Percentiles rank a stretch among this genome's conserved stretches.
phyloP scores from a whole-genome alignment of 2,888 invertebrate species.

The Habrosyne pyritoides region DNA sequence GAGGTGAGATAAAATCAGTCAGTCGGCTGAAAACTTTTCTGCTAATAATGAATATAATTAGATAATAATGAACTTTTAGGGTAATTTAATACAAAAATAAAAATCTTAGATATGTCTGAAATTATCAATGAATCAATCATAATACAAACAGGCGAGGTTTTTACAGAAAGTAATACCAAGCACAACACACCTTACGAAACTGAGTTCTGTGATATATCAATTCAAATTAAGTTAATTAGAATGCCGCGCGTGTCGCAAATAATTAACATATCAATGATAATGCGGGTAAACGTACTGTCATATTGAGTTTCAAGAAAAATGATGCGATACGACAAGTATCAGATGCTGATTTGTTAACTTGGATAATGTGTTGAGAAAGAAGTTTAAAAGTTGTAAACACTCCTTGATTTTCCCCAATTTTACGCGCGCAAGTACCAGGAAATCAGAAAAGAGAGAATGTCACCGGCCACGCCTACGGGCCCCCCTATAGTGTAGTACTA shows the following conservation, averaged over 20 bases:
- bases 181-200: constrained; percentile 11
- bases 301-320: constrained; percentile 22
- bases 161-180: constrained; percentile 11
- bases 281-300: constrained; percentile 50
- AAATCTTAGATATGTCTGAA: not conserved
- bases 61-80: not conserved
- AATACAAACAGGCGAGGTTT: not conserved
- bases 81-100: no score
- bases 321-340: constrained; percentile 10
- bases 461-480: constrained; percentile 59
- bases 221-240: constrained; percentile 48
- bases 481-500: constrained; percentile 49
- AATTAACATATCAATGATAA: constrained; percentile 43
- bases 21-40: no score
- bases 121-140: not conserved
- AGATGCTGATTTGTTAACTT: not conserved
- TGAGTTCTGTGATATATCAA: constrained; percentile 22
- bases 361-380: no score
- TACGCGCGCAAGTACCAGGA: constrained; percentile 52
- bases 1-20: no score
- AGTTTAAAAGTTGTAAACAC: constrained; percentile 15
- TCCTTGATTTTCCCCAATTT: constrained; percentile 11
- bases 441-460: constrained; percentile 59
- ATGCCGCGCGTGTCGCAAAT: constrained; percentile 38
- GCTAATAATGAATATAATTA: no score